Percentiles rank a stretch among this genome's conserved stretches.
Conservation (phyloP, 2,113 vertebrate species). For the Eubucco bourcierii region DNA sequence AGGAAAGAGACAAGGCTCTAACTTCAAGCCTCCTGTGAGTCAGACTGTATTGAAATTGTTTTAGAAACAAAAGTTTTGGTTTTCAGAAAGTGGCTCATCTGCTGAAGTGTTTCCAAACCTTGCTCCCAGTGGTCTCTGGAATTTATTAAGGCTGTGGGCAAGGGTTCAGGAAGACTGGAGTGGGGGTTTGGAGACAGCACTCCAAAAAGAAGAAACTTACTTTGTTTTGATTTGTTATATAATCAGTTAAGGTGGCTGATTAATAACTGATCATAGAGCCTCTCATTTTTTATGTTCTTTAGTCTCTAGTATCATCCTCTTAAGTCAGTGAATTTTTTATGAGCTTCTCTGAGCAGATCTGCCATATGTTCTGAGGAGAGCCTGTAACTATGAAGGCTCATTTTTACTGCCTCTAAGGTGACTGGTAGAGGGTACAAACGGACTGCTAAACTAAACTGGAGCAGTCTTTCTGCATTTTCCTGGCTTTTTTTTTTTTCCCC, state of each 20-base stretch:
- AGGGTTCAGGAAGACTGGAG: neutral
- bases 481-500: neutral
- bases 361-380: neutral
- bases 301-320: neutral
- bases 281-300: neutral
- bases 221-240: neutral
- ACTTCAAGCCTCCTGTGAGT: neutral
- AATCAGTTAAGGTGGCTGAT: neutral
- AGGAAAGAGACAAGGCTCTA: neutral
- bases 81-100: neutral
- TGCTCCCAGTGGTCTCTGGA: neutral
- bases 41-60: neutral
- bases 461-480: neutral
- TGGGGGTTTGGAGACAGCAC: neutral
- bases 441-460: neutral
- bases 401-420: neutral
- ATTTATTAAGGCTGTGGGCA: slow-evolving; percentile 15
- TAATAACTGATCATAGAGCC: neutral
- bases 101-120: slow-evolving; percentile 10
- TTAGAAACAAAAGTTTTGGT: slow-evolving; percentile 5
- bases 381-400: neutral
- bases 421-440: neutral
- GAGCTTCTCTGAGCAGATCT: neutral
- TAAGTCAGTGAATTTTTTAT: neutral
- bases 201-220: neutral